phyloP scores from a whole-genome alignment of 2,797 vertebrate species.

The Pipistrellus kuhlii region DNA sequence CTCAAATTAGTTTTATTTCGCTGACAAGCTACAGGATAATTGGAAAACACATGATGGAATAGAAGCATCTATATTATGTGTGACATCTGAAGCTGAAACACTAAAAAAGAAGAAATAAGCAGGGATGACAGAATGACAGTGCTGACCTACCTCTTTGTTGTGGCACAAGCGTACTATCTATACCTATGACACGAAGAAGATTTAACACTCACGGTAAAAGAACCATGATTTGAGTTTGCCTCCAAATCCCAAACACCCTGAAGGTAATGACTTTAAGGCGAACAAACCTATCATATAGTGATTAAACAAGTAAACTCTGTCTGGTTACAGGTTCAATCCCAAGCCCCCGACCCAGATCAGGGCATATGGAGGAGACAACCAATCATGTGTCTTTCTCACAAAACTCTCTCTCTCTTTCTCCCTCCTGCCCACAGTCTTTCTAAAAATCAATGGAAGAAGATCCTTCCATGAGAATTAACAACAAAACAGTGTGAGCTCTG shows the following conservation, averaged over 20 bases:
- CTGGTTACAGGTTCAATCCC: too few relatives aligned
- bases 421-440: too few relatives aligned
- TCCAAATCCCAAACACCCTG: neutral
- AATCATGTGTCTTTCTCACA: too few relatives aligned
- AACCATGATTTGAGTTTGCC: neutral
- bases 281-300: neutral
- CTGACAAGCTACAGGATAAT: constrained; percentile 66
- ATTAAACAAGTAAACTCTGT: neutral
- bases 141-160: neutral
- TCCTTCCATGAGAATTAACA: too few relatives aligned
- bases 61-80: neutral
- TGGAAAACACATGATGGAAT: constrained; percentile 55
- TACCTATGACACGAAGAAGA: neutral
- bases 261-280: neutral
- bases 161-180: neutral
- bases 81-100: constrained; percentile 20
- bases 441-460: too few relatives aligned
- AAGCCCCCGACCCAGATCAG: too few relatives aligned
- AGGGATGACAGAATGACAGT: neutral
- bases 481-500: neutral
- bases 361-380: too few relatives aligned
- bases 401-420: too few relatives aligned
- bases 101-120: constrained; percentile 12
- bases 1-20: constrained; percentile 76
- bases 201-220: neutral